Base-by-base conservation (phyloP, 2,888 invertebrate species). In the Bugula neritina region DNA sequence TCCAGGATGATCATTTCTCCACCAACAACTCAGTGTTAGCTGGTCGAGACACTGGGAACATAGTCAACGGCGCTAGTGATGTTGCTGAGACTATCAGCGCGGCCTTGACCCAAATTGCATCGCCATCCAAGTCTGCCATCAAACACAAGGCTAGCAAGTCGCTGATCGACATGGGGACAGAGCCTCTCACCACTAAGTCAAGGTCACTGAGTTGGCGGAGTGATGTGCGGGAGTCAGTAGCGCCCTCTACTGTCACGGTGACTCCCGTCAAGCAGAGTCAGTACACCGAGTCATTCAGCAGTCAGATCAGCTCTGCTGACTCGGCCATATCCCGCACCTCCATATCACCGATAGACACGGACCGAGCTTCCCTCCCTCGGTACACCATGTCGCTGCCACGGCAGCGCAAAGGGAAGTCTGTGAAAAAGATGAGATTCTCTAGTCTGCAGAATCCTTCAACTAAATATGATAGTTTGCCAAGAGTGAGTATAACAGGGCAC, bases 301-400 rank as follows among this genome's bases (percentile, higher is more conserved):
- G 17, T 34, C 34, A 27, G 29, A 31, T 63, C 31, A 55, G 55
- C 25, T 55, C 55, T 5, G 25, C 25, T 17, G 63, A 63, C 63
- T 63, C 63, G 31, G 63, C 63, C n/a, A 63, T 63, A 63, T 63
- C 63, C 27, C 63, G 31, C 5, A 63, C 63, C 27, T 63, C 63
- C 31, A 63, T 63, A 29, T 63, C 63, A 31, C 63, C 63, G 27
- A 63, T 63, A 29, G 63, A 63, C 63, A 63, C 63, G 27, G 63
- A 34, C 27, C 27, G n/a, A 5, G 63, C 31, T 10, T 10, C 27
- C 23, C 5, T n/a, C 3, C 13, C 25, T 21, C 13, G n/a, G 13
- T n/a, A 63, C 27, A 63, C 63, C 13, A 63, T 63, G 63, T 63
- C 63, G 31, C n/a, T 63, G n/a, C 27, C 21, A 31, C 63, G 63